Evolutionary conservation across 92 coral and sea anemone genomes (phyloP).

Genomic region (Micromussa lordhowensis): DNA sequence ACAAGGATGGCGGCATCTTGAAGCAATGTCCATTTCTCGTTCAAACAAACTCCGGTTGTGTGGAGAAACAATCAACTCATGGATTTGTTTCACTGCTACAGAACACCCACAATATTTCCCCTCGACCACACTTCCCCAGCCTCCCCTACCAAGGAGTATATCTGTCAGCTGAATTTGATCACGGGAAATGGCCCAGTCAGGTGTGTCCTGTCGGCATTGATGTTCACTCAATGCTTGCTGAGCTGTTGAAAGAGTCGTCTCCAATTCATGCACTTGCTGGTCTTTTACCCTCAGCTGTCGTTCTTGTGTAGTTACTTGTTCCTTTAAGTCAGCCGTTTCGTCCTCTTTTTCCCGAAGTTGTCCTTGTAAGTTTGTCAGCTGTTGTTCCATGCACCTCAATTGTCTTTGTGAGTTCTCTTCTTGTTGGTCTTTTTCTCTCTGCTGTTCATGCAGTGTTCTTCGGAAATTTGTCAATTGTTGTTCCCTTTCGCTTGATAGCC

Average conservation of each 20-base stretch:
- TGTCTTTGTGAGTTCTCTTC: not conserved
- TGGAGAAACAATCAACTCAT: slow-evolving; percentile 42
- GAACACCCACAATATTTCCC: slow-evolving; percentile 66
- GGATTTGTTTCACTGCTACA: slow-evolving; percentile 77
- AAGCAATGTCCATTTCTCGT: slow-evolving; percentile 75
- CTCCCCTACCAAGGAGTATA: slow-evolving; percentile 66
- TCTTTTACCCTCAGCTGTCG: not conserved
- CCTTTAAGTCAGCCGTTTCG: not conserved
- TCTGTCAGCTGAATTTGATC: slow-evolving; percentile 63
- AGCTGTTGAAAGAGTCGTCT: slow-evolving; percentile 25
- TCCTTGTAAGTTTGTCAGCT: not conserved
- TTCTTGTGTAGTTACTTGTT: not conserved
- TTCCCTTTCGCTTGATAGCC: too few species aligned
- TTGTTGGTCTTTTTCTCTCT: not conserved
- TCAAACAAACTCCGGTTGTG: slow-evolving; percentile 63
- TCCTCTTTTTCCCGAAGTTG: not conserved
- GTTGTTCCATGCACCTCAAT: not conserved
- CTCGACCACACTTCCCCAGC: slow-evolving; percentile 72
- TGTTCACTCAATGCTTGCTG: slow-evolving; percentile 27
- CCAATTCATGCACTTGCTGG: not conserved
- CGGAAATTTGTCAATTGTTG: slow-evolving; percentile 16
- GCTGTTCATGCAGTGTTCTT: too few species aligned
- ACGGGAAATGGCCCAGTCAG: slow-evolving; percentile 76
- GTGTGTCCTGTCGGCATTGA: slow-evolving; percentile 23
- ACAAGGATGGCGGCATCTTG: slow-evolving; percentile 79